Evolutionary conservation across 2,888 invertebrate species (phyloP), one percentile per base, ranked within the genome.

Genomic region (Temnothorax unifasciatus): DNA sequence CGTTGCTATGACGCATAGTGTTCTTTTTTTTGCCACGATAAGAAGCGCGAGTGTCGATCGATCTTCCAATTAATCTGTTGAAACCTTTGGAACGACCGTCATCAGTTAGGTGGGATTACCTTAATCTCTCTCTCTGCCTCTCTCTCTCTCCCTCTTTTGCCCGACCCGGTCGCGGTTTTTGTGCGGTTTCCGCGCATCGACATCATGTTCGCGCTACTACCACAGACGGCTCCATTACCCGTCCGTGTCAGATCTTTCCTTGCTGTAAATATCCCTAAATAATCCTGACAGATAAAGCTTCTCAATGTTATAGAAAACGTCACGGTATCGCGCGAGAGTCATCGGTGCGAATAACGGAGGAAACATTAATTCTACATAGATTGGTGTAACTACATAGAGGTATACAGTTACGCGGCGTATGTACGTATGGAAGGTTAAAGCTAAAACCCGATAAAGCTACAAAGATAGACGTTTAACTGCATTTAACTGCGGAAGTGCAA

Each of bases 51-150:
- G 76, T 88, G 85, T 86, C 91, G 90, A 93, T 92, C 92, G 91
- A 93, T 93, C 90, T 85, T 77, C 88, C 92, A 91, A 94, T 94
- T 94, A 94, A 94, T 94, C 93, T 90, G 92, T 89, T 92, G 94
- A 94, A 94, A 92, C 94, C 94, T 93, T 93, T 93, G 89, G 84
- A 94, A 92, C 91, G 92, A 92, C 90, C 92, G 92, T 94, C 93
- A 93, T 93, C 93, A 92, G 92, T 94, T 93, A 93, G 91, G 86
- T 87, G 84, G 93, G 92, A 92, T 94, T 94, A 94, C 92, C 92
- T 90, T 93, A 93, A 93, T 93, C 94, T 92, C 79, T 90, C 73
- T 89, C 59, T 86, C 63, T n/a, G n/a, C n/a, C n/a, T 86, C 29
- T 93, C 94, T 92, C 79, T 90, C 73, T 89, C 59, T 86, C 63